phyloP scores from a whole-genome alignment of 2,113 vertebrate genomes.

The Onychostruthus taczanowskii region DNA sequence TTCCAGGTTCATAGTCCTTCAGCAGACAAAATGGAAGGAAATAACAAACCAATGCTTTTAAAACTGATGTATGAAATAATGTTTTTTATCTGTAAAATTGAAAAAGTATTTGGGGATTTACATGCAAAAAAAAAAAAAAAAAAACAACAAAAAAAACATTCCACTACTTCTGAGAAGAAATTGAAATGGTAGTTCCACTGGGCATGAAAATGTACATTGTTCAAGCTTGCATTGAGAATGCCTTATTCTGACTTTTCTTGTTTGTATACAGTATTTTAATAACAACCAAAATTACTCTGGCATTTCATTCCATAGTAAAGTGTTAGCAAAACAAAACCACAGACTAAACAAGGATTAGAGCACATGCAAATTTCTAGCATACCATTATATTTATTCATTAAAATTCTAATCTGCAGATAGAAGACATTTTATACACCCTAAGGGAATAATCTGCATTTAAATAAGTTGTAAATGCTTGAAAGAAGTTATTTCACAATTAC shows the following conservation, averaged over 20 bases:
- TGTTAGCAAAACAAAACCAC: background rate
- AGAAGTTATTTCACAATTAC: background rate
- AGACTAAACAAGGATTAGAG: background rate
- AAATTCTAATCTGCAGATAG: conserved; percentile 19
- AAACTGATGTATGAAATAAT: conserved; percentile 19
- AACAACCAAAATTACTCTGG: conserved; percentile 51
- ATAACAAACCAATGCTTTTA: conserved; percentile 42
- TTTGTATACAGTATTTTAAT: conserved; percentile 70
- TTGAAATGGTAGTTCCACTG: conserved; percentile 31
- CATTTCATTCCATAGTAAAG: conserved; percentile 49
- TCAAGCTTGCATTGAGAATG: conserved; percentile 70
- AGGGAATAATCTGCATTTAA: conserved; percentile 12
- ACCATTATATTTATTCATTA: conserved; percentile 20
- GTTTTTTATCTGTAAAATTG: conserved; percentile 57
- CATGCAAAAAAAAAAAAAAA: conserved; percentile 57
- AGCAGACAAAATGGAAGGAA: conserved; percentile 33
- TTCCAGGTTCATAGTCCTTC: conserved; percentile 33
- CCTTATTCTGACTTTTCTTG: conserved; percentile 68
- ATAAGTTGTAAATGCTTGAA: conserved; percentile 22
- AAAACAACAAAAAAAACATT: background rate
- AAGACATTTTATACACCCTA: conserved; percentile 7
- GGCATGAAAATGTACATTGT: conserved; percentile 53
- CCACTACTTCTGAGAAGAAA: conserved; percentile 49
- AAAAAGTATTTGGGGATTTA: conserved; percentile 65
- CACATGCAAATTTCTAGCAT: conserved; percentile 16